Evolutionary conservation across 1,140 invertebrate species (phyloP).

Genomic region (Cydia fagiglandana): DNA sequence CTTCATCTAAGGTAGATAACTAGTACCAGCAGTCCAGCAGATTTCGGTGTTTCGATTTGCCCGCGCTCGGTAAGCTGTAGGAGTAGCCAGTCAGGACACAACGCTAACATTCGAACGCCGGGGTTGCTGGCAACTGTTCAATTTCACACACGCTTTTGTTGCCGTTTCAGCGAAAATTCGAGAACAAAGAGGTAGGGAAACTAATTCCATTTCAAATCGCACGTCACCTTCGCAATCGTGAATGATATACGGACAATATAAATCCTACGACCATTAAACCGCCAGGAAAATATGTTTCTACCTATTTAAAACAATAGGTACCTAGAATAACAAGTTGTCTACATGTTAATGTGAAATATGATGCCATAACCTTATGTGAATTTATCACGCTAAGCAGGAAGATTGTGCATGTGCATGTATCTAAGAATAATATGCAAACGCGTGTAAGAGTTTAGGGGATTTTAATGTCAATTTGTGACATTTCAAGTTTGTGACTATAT

Average conservation of each 20-base stretch:
- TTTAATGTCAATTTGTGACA: no score
- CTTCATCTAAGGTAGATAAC: background rate
- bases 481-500: no score
- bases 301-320: background rate
- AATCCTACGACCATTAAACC: slow-evolving; percentile 1
- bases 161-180: slow-evolving; percentile 50
- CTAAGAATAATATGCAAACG: background rate
- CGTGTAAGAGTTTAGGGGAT: no score
- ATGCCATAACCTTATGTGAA: slow-evolving; percentile 6
- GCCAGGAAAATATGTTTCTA: background rate
- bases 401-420: background rate
- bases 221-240: slow-evolving; percentile 9
- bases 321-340: background rate
- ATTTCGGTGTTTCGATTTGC: background rate
- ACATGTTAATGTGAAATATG: slow-evolving; percentile 8
- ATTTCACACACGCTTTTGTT: slow-evolving; percentile 56
- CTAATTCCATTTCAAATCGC: slow-evolving; percentile 44
- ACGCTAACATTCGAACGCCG: slow-evolving; percentile 7
- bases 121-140: slow-evolving; percentile 56
- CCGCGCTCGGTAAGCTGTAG: background rate
- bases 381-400: background rate
- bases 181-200: slow-evolving; percentile 56
- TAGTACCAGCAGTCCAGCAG: background rate
- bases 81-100: background rate
- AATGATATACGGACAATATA: slow-evolving; percentile 15